Base-by-base conservation (phyloP, 1,140 invertebrate species). In the Papilio helenus region DNA sequence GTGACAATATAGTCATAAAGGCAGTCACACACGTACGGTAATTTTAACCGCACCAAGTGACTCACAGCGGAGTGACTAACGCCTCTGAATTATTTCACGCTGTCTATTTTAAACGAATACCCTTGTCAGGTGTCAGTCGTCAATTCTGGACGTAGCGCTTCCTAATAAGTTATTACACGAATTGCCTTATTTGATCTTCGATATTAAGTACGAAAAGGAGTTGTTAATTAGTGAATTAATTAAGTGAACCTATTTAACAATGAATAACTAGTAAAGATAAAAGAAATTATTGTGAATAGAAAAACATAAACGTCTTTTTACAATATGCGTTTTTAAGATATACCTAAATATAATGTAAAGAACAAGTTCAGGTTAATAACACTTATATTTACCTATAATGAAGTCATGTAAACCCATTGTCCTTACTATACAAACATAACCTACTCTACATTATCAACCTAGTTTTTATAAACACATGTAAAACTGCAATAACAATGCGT, bases 81-180 rank as follows among this genome's bases (percentile, higher is more conserved):
- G 44, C 72, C 42, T 26, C 42, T 46, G 42, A 49, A 46, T 49
- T 46, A 74, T 49, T 46, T 23, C 42, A n/a, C 23, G 44, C 72
- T 74, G 72, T 74, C 72, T 74, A 74, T 74, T 74, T 74, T 74
- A 49, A 74, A 74, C 72, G 61, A 7, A 68, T 68, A 46, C 39
- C 72, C 20, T 49, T 74, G 72, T 74, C 72, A 74, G 39, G 44
- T 74, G 72, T 74, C 72, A 49, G 61, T 68, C 61, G 26, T 68
- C 61, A 68, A 68, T 68, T 68, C 61, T 68, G 61, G 61, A 68
- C 61, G 26, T 29, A 34, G 61, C 26, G 61, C 61, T 68, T 68
- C 61, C 61, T 68, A 29, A 68, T 68, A 68, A 68, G 26, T 68
- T 34, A 68, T 68, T 68, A 68, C 26, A 65, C 61, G 61, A 65